Evolutionary conservation across 30 jellyfish, hydroid and myxozoan species (phyloP).

Genomic region (Pseudorhiza aurosa): DNA sequence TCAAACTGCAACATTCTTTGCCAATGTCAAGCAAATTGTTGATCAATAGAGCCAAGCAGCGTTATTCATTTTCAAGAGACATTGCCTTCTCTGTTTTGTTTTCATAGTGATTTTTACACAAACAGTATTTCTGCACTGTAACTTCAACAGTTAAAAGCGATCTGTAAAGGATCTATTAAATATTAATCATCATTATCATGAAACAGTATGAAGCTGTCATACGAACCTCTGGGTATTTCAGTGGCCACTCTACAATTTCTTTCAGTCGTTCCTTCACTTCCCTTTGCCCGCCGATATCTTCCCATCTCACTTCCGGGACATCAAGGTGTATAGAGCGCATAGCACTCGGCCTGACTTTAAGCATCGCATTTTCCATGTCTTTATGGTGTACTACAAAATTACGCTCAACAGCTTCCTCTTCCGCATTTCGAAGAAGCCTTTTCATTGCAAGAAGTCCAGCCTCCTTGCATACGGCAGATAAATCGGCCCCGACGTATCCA

Average conservation of each 20-base stretch:
- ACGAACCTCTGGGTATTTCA: slow-evolving; percentile 86
- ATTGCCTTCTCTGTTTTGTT: too few species aligned
- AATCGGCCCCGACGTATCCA: slow-evolving; percentile 98
- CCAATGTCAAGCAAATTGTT: too few species aligned
- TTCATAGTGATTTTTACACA: too few species aligned
- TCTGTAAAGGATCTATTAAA: too few species aligned
- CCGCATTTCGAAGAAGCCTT: slow-evolving; percentile 4
- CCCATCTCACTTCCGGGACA: slow-evolving; percentile 93
- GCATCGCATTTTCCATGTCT: slow-evolving; percentile 81
- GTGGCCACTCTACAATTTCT: slow-evolving; percentile 97
- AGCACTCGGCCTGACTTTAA: slow-evolving; percentile 91
- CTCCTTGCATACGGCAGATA: slow-evolving; percentile 86
- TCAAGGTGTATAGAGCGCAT: slow-evolving; percentile 84
- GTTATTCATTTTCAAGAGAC: too few species aligned
- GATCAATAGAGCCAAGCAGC: too few species aligned
- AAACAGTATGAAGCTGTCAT: background rate
- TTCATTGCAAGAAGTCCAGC: slow-evolving; percentile 23
- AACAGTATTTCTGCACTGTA: too few species aligned
- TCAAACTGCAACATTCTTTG: too few species aligned
- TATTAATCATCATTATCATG: too few species aligned
- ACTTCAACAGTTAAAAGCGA: too few species aligned
- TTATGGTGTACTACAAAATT: slow-evolving; percentile 11
- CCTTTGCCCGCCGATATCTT: slow-evolving; percentile 95
- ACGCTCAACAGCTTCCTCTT: background rate
- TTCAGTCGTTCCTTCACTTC: slow-evolving; percentile 76